These are phyloP conservation scores for Saccostrea glomerata DNA, from an alignment of 1,140 invertebrate genomes.

Conservation along the genomic window DNA sequence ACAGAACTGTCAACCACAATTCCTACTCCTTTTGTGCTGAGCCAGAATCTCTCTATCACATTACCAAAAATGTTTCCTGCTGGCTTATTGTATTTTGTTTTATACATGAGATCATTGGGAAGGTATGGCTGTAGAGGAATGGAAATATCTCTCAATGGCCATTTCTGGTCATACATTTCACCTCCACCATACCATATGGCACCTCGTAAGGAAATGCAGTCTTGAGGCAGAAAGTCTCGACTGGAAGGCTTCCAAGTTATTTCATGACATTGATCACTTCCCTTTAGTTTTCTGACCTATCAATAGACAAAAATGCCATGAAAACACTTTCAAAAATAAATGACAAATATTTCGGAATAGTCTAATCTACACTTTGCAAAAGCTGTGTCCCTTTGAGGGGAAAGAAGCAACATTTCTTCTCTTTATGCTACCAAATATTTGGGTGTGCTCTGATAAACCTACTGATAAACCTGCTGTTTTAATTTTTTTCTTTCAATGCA, in stretches of 20 bases:
- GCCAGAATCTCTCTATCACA: conserved; percentile 73
- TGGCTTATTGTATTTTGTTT: conserved; percentile 35
- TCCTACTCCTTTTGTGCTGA: conserved; percentile 73
- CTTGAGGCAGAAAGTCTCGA: conserved; percentile 58
- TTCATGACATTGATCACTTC: conserved; percentile 62
- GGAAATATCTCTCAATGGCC: conserved; percentile 78
- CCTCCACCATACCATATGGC: conserved; percentile 77
- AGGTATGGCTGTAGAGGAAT: conserved; percentile 67
- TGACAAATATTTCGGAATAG: too few relatives aligned
- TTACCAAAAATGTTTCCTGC: conserved; percentile 59
- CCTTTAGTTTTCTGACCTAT: conserved; percentile 45
- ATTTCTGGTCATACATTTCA: conserved; percentile 75
- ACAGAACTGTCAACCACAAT: conserved; percentile 68
- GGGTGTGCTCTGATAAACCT: too few relatives aligned
- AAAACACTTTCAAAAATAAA: not conserved
- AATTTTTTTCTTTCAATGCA: too few relatives aligned
- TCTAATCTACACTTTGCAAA: too few relatives aligned
- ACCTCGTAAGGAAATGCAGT: conserved; percentile 66
- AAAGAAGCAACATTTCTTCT: too few relatives aligned
- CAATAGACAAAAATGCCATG: not conserved
- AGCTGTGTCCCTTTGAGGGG: too few relatives aligned
- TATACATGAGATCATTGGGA: conserved; percentile 59
- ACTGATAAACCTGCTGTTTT: too few relatives aligned
- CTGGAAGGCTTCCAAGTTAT: conserved; percentile 62
- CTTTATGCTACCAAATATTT: too few relatives aligned